These are phyloP conservation scores for Pollachius pollachius DNA, from an alignment of 2,113 vertebrate genomes.

Conservation along the genomic window DNA sequence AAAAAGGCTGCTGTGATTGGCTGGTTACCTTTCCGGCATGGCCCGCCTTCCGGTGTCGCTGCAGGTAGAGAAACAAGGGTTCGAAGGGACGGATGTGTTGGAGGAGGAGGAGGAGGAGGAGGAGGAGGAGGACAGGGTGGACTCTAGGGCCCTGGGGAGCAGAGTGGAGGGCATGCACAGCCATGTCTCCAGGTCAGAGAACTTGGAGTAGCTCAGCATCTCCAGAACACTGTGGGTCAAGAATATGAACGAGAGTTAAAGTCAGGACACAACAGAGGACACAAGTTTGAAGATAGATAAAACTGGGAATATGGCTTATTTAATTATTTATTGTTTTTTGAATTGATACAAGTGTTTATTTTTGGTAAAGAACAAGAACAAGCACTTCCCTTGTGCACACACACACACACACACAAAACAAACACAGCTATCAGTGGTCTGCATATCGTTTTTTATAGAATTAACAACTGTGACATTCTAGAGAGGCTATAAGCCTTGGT, in stretches of 20 bases:
- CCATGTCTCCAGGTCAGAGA: constrained; percentile 77
- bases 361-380: too few relatives aligned
- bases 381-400: not conserved
- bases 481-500: too few relatives aligned
- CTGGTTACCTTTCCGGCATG: constrained; percentile 37
- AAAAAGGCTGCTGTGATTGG: not conserved
- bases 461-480: too few relatives aligned
- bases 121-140: constrained; percentile 34
- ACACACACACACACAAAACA: not conserved
- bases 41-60: constrained; percentile 49
- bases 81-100: constrained; percentile 16
- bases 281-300: too few relatives aligned
- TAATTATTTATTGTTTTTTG: too few relatives aligned
- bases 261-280: too few relatives aligned
- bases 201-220: constrained; percentile 80
- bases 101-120: constrained; percentile 27
- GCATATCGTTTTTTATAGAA: too few relatives aligned
- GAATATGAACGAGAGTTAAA: not conserved
- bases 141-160: constrained; percentile 57
- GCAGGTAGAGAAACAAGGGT: constrained; percentile 51
- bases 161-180: constrained; percentile 78
- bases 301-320: too few relatives aligned
- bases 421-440: too few relatives aligned
- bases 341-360: too few relatives aligned
- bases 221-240: constrained; percentile 69